Percentiles rank a stretch among this genome's conserved stretches.
Evolutionary conservation across 1,140 invertebrate species (phyloP).

Genomic region (Papilio helenus): DNA sequence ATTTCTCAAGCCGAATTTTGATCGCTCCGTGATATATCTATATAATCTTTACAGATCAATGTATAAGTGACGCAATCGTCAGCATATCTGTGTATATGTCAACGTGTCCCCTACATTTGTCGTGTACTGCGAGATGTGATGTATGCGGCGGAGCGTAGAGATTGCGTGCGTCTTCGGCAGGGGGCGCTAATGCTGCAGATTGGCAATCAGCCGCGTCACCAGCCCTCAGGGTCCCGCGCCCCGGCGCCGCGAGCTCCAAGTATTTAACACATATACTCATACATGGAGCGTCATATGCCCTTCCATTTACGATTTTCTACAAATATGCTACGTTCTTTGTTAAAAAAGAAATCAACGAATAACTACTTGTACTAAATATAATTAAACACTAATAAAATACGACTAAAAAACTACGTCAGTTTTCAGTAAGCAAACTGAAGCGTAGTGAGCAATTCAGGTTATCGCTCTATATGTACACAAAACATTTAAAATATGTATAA

Average conservation of each 20-base stretch:
- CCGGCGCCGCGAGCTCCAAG: not conserved
- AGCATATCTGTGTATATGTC: not conserved
- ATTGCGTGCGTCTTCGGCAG: constrained; percentile 37
- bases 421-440: too few species aligned
- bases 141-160: constrained; percentile 25
- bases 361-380: too few species aligned
- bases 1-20: not conserved
- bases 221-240: not conserved
- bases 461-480: too few species aligned
- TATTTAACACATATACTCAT: not conserved
- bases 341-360: too few species aligned
- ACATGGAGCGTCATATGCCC: too few species aligned
- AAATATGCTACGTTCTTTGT: too few species aligned
- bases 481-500: too few species aligned
- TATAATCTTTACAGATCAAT: not conserved
- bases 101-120: not conserved
- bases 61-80: not conserved
- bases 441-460: too few species aligned
- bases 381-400: too few species aligned
- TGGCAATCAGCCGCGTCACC: constrained; percentile 40
- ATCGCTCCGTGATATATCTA: not conserved
- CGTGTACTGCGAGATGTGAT: constrained; percentile 4
- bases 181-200: constrained; percentile 39
- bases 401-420: too few species aligned
- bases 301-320: too few species aligned